phyloP scores from a whole-genome alignment of 2,888 invertebrate genomes.

The Cerastis leucographa region DNA sequence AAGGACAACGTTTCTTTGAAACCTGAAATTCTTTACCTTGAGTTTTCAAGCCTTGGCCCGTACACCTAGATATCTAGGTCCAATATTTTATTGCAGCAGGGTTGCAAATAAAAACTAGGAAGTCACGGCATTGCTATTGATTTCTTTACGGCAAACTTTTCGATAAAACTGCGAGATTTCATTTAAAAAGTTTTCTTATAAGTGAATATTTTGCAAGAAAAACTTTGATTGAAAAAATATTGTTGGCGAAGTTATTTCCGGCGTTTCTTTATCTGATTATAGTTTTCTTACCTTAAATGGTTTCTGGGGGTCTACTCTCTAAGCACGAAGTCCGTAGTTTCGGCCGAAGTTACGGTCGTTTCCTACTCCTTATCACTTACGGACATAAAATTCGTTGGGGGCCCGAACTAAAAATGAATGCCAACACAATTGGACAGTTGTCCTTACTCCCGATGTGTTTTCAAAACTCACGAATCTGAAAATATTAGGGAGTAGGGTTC shows the following conservation, averaged over 20 bases:
- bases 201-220: not conserved
- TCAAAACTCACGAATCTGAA: too few relatives aligned
- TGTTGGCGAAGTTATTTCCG: not conserved
- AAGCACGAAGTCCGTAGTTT: too few relatives aligned
- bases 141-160: constrained; percentile 6
- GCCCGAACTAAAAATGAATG: too few relatives aligned
- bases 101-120: constrained; percentile 15
- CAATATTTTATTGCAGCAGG: constrained; percentile 32
- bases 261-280: not conserved
- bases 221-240: constrained; percentile 37
- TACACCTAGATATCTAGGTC: constrained; percentile 8
- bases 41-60: constrained; percentile 9
- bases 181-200: not conserved
- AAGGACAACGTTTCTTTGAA: not conserved
- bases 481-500: too few relatives aligned
- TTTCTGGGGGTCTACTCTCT: too few relatives aligned
- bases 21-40: not conserved
- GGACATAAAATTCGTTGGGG: too few relatives aligned
- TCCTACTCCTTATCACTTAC: too few relatives aligned
- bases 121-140: constrained; percentile 21
- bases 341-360: too few relatives aligned
- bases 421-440: too few relatives aligned
- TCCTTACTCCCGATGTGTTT: too few relatives aligned
- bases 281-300: not conserved
- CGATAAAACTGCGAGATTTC: constrained; percentile 13